Conservation (phyloP, 2,888 invertebrate genomes). For the Osmoderma eremita region DNA sequence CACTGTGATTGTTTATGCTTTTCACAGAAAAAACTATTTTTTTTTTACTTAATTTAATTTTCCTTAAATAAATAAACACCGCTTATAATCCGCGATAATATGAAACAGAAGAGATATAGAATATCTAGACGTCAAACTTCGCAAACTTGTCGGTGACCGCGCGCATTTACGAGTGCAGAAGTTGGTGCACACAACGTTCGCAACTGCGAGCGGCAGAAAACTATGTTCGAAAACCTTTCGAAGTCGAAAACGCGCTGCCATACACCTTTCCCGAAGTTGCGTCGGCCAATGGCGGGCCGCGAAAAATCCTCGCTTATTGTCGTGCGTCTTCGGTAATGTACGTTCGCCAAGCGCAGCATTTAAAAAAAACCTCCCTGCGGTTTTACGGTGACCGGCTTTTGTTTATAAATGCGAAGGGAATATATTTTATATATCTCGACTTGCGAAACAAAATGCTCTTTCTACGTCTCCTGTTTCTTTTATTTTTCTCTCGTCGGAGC, state of each 20-base stretch:
- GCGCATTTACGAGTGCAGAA: not conserved
- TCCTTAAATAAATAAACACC: too few species aligned
- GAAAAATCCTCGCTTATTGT: slow-evolving; percentile 20
- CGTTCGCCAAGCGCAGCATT: not conserved
- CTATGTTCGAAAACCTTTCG: slow-evolving; percentile 46
- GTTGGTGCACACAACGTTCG: not conserved
- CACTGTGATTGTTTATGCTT: too few species aligned
- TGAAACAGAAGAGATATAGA: slow-evolving; percentile 9
- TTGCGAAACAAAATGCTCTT: slow-evolving; percentile 12
- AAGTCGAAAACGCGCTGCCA: slow-evolving; percentile 44
- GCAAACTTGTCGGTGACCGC: slow-evolving; percentile 25
- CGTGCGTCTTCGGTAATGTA: slow-evolving; percentile 11
- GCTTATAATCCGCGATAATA: too few species aligned
- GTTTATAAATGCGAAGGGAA: slow-evolving; percentile 26
- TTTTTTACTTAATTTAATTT: too few species aligned
- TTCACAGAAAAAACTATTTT: too few species aligned
- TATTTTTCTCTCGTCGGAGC: not conserved
- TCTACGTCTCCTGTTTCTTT: not conserved
- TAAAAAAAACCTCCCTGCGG: slow-evolving; percentile 34
- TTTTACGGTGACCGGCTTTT: slow-evolving; percentile 31
- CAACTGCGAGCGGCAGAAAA: slow-evolving; percentile 32
- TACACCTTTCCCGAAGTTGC: slow-evolving; percentile 47
- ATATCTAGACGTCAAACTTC: slow-evolving; percentile 3
- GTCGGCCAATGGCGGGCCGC: slow-evolving; percentile 44
- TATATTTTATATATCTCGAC: slow-evolving; percentile 27